Evolutionary conservation across 2,797 vertebrate genomes (phyloP).

Genomic region (Betta splendens): DNA sequence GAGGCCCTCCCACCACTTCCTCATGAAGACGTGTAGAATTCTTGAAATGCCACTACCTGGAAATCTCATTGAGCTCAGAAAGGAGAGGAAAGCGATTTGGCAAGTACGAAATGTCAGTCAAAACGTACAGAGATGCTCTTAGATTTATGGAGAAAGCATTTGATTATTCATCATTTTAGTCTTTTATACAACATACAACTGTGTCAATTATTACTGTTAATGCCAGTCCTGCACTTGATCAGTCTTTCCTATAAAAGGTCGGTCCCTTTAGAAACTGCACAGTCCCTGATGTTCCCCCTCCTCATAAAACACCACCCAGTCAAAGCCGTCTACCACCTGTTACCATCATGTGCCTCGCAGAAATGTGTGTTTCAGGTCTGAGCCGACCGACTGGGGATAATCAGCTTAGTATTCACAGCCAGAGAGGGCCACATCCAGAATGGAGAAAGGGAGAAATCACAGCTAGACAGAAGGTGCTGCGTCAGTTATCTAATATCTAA

Average conservation of each 20-base stretch:
- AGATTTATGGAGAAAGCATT: not conserved
- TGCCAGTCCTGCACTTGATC: not conserved
- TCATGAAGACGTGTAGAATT: conserved; percentile 32
- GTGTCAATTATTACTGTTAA: not conserved
- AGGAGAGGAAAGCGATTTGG: conserved; percentile 17
- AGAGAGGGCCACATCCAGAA: conserved; percentile 14
- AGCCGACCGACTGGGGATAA: conserved; percentile 58
- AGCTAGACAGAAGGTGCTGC: not conserved
- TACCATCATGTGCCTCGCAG: conserved; percentile 57
- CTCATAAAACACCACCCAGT: conserved; percentile 28
- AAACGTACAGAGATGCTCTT: not conserved
- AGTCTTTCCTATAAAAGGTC: not conserved
- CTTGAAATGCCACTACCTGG: conserved; percentile 43
- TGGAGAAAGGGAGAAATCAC: conserved; percentile 10
- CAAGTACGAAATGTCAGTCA: conserved; percentile 7
- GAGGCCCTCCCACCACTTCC: conserved; percentile 19
- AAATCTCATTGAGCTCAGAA: conserved; percentile 23
- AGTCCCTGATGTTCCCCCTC: not conserved
- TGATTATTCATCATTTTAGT: not conserved
- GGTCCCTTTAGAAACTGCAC: not conserved
- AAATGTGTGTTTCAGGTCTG: conserved; percentile 52
- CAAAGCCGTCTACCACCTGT: conserved; percentile 4
- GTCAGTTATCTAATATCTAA: not conserved
- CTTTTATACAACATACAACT: not conserved
- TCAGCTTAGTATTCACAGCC: conserved; percentile 65